A percentile compares a stretch with the other conserved stretches of the same genome.
Evolutionary conservation across 1,140 invertebrate genomes (phyloP).

Genomic region (Amyelois transitella): DNA sequence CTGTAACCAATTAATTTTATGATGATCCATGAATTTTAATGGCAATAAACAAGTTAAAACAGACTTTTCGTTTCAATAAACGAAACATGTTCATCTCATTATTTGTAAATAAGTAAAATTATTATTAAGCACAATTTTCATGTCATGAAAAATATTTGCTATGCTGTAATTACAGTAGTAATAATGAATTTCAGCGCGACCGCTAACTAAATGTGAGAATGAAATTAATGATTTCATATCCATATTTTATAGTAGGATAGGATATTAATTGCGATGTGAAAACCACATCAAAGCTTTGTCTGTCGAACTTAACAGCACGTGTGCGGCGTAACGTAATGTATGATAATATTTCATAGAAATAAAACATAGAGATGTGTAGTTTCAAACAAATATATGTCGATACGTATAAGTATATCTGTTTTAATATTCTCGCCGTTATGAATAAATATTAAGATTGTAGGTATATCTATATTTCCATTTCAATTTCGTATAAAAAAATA

Average conservation of each 20-base stretch:
- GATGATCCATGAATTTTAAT: background rate
- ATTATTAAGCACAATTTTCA: background rate
- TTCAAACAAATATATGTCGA: background rate
- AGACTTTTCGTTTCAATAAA: background rate
- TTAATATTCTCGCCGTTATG: no score
- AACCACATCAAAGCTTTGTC: conserved; percentile 2
- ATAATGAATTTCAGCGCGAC: conserved; percentile 11
- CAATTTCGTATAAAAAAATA: no score
- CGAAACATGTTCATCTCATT: background rate
- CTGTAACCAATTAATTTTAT: background rate
- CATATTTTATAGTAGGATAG: background rate
- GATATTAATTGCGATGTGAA: conserved; percentile 6
- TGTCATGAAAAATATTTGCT: conserved; percentile 7
- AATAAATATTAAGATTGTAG: no score
- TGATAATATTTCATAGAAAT: background rate
- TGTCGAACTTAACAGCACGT: conserved; percentile 5
- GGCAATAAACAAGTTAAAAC: background rate
- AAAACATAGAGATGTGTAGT: background rate
- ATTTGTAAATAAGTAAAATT: background rate
- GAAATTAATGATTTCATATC: conserved; percentile 27
- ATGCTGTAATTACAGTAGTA: conserved; percentile 13
- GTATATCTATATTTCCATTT: no score
- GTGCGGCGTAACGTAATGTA: conserved; percentile 9
- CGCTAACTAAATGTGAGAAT: conserved; percentile 30
- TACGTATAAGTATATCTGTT: no score